Percentiles rank a stretch among this genome's conserved stretches.
phyloP scores from a whole-genome alignment of 2,113 vertebrate genomes.

The Colius striatus region DNA sequence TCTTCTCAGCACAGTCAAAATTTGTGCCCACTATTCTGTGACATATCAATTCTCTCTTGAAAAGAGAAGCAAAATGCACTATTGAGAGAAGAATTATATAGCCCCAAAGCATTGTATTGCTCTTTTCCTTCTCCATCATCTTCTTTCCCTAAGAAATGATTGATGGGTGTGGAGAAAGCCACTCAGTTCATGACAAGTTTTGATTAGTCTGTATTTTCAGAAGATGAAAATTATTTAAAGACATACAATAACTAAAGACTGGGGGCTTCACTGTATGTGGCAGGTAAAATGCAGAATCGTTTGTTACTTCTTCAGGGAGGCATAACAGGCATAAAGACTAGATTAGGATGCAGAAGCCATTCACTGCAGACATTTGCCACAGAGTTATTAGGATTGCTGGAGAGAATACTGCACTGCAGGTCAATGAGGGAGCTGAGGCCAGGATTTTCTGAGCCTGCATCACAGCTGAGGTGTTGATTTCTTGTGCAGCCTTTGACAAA shows the following conservation, averaged over 20 bases:
- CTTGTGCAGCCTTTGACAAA: not conserved
- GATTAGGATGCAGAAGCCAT: not conserved
- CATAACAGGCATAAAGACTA: not conserved
- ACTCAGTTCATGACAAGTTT: not conserved
- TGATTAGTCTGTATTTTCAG: not conserved
- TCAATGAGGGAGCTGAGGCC: not conserved
- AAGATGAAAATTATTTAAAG: not conserved
- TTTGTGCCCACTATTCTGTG: not conserved
- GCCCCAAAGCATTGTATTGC: not conserved
- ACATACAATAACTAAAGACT: not conserved
- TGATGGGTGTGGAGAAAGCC: not conserved
- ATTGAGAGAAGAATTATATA: not conserved
- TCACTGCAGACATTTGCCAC: not conserved
- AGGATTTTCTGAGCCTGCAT: not conserved
- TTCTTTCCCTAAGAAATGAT: not conserved
- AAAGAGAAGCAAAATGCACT: not conserved
- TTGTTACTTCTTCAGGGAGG: not conserved
- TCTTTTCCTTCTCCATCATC: not conserved
- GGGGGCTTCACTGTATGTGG: not conserved
- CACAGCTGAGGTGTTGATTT: not conserved
- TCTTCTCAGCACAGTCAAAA: not conserved
- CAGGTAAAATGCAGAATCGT: not conserved
- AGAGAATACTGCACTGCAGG: not conserved
- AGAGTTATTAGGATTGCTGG: not conserved
- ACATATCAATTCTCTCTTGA: not conserved